A percentile compares a stretch with the other conserved stretches of the same genome.
These are phyloP conservation scores for Rhodophaea formosa DNA, from an alignment of 2,888 invertebrate genomes.

Conservation along the genomic window DNA sequence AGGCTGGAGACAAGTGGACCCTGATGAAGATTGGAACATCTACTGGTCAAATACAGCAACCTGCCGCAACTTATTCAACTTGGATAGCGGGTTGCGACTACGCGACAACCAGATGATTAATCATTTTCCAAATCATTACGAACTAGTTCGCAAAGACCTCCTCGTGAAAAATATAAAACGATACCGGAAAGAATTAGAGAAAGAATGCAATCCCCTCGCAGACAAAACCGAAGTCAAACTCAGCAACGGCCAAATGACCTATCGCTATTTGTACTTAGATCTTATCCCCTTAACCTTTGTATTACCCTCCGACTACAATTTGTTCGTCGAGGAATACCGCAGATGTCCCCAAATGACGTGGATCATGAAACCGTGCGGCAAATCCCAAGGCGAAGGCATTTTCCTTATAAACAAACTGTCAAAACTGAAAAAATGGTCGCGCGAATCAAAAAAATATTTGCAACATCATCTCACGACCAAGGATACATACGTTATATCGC, in stretches of 20 bases:
- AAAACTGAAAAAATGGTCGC: conserved; percentile 93
- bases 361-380: conserved; percentile 98
- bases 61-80: conserved; percentile 90
- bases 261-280: conserved; percentile 89
- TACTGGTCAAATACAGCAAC: conserved; percentile 96
- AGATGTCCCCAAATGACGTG: conserved; percentile 96
- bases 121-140: conserved; percentile 97
- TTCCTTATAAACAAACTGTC: conserved; percentile 96
- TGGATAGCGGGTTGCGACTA: conserved; percentile 48
- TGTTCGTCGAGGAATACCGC: conserved; percentile 97
- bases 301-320: conserved; percentile 95
- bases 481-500: conserved; percentile 95
- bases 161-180: conserved; percentile 97
- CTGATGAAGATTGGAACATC: conserved; percentile 96
- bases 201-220: conserved; percentile 91
- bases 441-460: conserved; percentile 91
- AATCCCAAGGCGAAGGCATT: conserved; percentile 95
- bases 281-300: conserved; percentile 97
- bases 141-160: conserved; percentile 95
- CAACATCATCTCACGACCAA: conserved; percentile 88
- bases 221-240: conserved; percentile 81
- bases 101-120: conserved; percentile 95
- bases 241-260: conserved; percentile 81
- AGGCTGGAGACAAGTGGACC: conserved; percentile 88
- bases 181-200: conserved; percentile 94